Evolutionary conservation across 2,113 vertebrate species (phyloP).

Genomic region (Phoenicopterus ruber): DNA sequence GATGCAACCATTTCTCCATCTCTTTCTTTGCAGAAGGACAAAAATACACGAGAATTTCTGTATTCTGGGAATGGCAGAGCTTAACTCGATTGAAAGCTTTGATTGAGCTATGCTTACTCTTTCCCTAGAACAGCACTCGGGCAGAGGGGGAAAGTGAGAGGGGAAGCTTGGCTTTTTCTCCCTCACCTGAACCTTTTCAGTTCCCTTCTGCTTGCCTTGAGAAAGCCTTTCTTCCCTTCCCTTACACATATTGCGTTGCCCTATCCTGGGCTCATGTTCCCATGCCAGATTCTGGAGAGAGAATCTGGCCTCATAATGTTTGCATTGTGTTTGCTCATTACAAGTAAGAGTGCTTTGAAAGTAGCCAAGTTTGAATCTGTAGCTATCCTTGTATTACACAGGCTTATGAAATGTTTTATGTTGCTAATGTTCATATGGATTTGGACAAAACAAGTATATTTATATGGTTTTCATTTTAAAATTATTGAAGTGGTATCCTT

Average conservation of each 20-base stretch:
- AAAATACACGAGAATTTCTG: neutral
- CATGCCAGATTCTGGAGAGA: neutral
- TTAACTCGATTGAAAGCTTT: neutral
- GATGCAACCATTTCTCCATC: neutral
- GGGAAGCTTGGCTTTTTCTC: neutral
- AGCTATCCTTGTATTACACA: neutral
- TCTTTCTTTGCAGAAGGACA: neutral
- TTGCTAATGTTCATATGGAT: neutral
- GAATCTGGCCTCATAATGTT: conserved; percentile 13
- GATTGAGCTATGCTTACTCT: neutral
- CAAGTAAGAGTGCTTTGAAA: neutral
- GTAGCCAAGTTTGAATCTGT: neutral
- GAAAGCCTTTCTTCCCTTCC: neutral
- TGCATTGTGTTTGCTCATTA: neutral
- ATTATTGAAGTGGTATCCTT: conserved; percentile 8
- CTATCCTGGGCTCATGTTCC: neutral
- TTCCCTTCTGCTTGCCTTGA: neutral
- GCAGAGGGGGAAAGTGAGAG: neutral
- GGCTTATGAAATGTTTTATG: neutral
- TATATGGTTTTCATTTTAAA: conserved; percentile 29
- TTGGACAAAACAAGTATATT: neutral
- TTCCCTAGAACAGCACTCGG: neutral
- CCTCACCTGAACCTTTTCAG: neutral
- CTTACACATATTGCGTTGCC: neutral
- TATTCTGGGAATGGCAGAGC: neutral